Percentiles rank a stretch among this genome's conserved stretches.
Evolutionary conservation across 2,888 invertebrate genomes (phyloP).

Genomic region (Entomobrya proxima): DNA sequence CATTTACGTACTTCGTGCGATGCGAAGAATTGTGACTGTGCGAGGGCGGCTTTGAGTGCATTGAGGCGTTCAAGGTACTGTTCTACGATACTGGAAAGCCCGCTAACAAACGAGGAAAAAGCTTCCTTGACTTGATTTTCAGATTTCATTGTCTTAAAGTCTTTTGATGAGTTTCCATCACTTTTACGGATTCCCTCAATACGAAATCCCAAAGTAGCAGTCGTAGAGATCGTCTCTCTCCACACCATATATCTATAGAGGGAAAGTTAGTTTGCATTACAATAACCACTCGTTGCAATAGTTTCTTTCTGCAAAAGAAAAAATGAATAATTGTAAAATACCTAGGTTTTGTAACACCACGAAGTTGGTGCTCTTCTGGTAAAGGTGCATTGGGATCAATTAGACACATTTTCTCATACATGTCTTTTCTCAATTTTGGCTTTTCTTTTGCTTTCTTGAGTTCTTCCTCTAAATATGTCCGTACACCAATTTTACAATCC

Average conservation of each 20-base stretch:
- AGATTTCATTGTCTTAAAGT: slow-evolving; percentile 95
- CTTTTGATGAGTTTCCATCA: slow-evolving; percentile 94
- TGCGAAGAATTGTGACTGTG: slow-evolving; percentile 92
- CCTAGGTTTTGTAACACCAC: slow-evolving; percentile 95
- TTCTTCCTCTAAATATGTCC: slow-evolving; percentile 96
- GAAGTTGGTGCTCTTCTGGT: slow-evolving; percentile 91
- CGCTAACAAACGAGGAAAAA: slow-evolving; percentile 88
- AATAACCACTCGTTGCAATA: not conserved
- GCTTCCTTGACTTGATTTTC: slow-evolving; percentile 86
- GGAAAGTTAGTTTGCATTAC: not conserved
- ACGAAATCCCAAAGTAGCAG: slow-evolving; percentile 96
- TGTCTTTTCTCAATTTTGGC: slow-evolving; percentile 91
- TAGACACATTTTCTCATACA: slow-evolving; percentile 76
- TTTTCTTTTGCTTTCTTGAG: slow-evolving; percentile 96
- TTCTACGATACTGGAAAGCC: slow-evolving; percentile 85
- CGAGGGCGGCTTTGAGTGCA: slow-evolving; percentile 88
- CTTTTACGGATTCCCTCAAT: slow-evolving; percentile 91
- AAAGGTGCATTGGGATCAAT: slow-evolving; percentile 86
- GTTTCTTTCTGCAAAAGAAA: no score
- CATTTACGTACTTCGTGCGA: slow-evolving; percentile 85
- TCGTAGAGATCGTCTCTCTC: slow-evolving; percentile 97
- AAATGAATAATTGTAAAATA: slow-evolving; percentile 74
- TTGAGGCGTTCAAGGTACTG: slow-evolving; percentile 89
- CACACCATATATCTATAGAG: slow-evolving; percentile 87
- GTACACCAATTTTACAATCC: slow-evolving; percentile 97